A percentile compares a stretch with the other conserved stretches of the same genome.
Conservation (phyloP, 2,888 invertebrate genomes). For the Hirtodrosophila alboralis region DNA sequence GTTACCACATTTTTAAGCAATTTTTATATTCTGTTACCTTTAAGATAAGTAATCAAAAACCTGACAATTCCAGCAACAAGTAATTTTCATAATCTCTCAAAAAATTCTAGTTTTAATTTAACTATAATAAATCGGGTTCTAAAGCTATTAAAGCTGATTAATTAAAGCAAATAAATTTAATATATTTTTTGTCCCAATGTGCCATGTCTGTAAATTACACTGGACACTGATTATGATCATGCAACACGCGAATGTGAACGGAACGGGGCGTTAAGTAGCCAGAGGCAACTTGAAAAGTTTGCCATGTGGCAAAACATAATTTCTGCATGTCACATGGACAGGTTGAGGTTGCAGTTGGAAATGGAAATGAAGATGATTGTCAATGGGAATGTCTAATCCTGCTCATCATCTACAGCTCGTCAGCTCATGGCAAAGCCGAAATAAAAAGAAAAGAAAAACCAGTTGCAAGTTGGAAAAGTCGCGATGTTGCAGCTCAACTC, state of each 20-base stretch:
- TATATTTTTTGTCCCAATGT: constrained; percentile 22
- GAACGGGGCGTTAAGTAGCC: constrained; percentile 71
- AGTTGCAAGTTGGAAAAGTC: constrained; percentile 61
- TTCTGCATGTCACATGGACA: constrained; percentile 69
- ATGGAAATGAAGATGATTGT: constrained; percentile 50
- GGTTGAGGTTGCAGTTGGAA: constrained; percentile 29
- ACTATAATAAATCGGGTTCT: not conserved
- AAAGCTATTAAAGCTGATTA: constrained; percentile 11
- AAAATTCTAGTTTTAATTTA: not conserved
- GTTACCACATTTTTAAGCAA: too few species aligned
- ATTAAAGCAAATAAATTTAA: not conserved
- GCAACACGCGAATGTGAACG: constrained; percentile 28
- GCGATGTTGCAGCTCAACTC: constrained; percentile 11
- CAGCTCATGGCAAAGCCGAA: constrained; percentile 31
- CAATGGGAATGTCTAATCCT: constrained; percentile 74
- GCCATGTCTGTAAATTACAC: constrained; percentile 56
- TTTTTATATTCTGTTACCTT: too few species aligned
- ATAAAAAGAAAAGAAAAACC: constrained; percentile 61
- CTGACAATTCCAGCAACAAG: too few species aligned
- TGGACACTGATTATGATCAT: constrained; percentile 75
- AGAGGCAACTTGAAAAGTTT: constrained; percentile 63
- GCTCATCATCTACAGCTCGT: constrained; percentile 73
- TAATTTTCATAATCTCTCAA: too few species aligned
- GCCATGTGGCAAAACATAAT: constrained; percentile 73
- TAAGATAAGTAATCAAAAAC: too few species aligned